Percentiles rank a stretch among this genome's conserved stretches.
These are phyloP conservation scores for Drosophila ercepeae DNA, from an alignment of 1,140 invertebrate species.

Conservation along the genomic window DNA sequence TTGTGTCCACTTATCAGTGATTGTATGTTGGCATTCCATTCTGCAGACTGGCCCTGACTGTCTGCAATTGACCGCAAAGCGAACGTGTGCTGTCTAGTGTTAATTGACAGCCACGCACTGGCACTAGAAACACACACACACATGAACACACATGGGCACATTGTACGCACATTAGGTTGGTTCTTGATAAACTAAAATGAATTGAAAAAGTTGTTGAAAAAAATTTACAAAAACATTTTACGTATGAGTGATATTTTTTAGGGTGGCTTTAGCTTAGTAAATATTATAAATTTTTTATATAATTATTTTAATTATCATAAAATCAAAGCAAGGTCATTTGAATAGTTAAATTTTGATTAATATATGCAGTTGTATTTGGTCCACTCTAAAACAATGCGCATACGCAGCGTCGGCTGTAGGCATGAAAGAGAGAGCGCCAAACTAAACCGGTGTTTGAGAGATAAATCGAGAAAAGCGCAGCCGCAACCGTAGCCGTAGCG, in stretches of 20 bases:
- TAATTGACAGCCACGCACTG: constrained; percentile 47
- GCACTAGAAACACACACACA: not conserved
- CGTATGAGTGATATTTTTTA: not conserved
- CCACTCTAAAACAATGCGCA: constrained; percentile 30
- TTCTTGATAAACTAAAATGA: not conserved
- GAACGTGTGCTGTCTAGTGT: constrained; percentile 47
- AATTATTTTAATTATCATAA: not conserved
- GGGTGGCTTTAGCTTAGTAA: not conserved
- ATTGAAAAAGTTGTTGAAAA: not conserved
- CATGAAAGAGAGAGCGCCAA: constrained; percentile 6
- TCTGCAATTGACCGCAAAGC: constrained; percentile 48
- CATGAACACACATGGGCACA: constrained; percentile 5
- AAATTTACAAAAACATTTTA: not conserved
- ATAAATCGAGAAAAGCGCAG: constrained; percentile 1
- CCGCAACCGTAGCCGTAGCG: not conserved
- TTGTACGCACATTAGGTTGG: constrained; percentile 10
- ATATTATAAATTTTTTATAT: too few species aligned
- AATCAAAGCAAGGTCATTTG: too few species aligned
- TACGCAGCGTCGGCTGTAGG: constrained; percentile 19
- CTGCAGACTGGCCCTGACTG: constrained; percentile 45
- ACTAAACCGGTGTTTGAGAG: constrained; percentile 1
- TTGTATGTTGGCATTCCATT: constrained; percentile 32
- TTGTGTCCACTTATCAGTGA: constrained; percentile 31
- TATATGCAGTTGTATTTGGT: not conserved
- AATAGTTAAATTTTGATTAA: not conserved